Percentiles rank a stretch among this genome's conserved stretches.
Conservation (phyloP, 2,113 vertebrate genomes). For the Silurus asotus region DNA sequence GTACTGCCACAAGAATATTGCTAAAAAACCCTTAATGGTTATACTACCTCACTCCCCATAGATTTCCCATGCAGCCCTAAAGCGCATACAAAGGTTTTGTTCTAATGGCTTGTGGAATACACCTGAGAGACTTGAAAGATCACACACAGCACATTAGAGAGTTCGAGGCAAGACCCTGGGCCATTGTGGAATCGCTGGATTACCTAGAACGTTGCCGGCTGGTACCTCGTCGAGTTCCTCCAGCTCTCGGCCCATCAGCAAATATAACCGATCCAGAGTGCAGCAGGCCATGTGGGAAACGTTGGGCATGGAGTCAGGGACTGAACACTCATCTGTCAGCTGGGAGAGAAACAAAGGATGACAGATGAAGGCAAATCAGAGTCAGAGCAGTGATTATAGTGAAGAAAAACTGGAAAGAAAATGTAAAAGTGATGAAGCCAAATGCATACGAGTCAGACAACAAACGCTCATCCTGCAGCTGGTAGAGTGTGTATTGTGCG, state of each 20-base stretch:
- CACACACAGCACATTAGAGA: background rate
- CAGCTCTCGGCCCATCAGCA: conserved; percentile 93
- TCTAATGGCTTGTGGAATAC: conserved; percentile 7
- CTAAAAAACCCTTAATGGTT: conserved; percentile 22
- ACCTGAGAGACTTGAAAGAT: conserved; percentile 3
- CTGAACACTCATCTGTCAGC: conserved; percentile 75
- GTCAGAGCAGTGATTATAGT: background rate
- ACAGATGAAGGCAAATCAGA: background rate
- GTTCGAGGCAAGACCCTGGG: background rate
- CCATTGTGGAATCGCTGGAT: background rate
- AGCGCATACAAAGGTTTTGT: background rate
- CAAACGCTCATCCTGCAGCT: background rate
- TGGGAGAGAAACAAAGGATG: conserved; percentile 54
- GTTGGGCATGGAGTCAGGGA: conserved; percentile 62
- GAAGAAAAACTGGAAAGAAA: background rate
- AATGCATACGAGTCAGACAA: background rate
- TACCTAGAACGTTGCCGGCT: conserved; percentile 91
- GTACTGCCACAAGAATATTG: background rate
- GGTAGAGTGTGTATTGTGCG: background rate
- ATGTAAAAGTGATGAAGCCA: background rate
- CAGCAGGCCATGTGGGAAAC: conserved; percentile 84
- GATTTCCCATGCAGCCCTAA: background rate
- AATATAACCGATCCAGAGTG: conserved; percentile 81
- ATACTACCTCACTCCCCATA: background rate
- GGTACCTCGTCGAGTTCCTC: conserved; percentile 89